Evolutionary conservation across 2,797 vertebrate species (phyloP).

Genomic region (Enteromius anoplus): DNA sequence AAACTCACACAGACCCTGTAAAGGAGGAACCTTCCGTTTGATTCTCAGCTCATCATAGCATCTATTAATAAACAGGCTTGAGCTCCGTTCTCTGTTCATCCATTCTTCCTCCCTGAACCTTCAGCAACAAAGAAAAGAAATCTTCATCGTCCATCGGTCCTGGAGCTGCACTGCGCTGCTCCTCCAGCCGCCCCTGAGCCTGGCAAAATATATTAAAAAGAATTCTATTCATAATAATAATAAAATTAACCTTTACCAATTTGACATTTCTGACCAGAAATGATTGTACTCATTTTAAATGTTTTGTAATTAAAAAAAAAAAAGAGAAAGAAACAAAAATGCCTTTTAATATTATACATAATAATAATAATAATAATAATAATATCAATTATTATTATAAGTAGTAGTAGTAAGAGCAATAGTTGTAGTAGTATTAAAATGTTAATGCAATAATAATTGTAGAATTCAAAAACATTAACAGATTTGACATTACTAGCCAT

Average conservation of each 20-base stretch:
- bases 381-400: neutral
- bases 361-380: neutral
- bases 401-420: neutral
- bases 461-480: neutral
- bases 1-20: conserved; percentile 18
- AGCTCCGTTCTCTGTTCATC: conserved; percentile 87
- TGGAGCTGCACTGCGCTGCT: conserved; percentile 85
- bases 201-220: conserved; percentile 47
- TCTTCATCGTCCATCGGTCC: conserved; percentile 88
- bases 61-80: conserved; percentile 1
- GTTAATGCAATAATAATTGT: neutral
- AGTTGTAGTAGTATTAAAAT: neutral
- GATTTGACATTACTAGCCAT: neutral
- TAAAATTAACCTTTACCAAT: neutral
- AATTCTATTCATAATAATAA: no score
- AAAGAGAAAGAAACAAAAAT: rapidly evolving
- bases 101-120: conserved; percentile 86
- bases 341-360: neutral
- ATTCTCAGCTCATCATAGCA: neutral
- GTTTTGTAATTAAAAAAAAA: neutral
- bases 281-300: neutral
- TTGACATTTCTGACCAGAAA: neutral
- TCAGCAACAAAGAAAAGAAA: conserved; percentile 86
- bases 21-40: conserved; percentile 31
- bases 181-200: conserved; percentile 86